A percentile compares a stretch with the other conserved stretches of the same genome.
Conservation (phyloP, 2,113 vertebrate genomes). For the Potamarius usumacintae region DNA sequence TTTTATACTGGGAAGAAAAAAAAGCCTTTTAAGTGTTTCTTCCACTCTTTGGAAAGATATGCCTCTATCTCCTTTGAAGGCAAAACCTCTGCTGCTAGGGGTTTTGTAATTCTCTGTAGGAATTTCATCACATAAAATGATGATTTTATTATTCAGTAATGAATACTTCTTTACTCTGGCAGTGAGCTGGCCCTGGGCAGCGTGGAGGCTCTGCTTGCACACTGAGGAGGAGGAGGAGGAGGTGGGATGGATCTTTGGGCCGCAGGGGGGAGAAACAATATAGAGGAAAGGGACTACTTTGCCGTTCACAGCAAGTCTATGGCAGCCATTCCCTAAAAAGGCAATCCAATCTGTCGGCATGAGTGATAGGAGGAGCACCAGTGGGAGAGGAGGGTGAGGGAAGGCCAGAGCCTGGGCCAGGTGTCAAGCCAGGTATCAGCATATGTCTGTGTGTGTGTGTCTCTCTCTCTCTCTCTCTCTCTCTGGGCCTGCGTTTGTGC, state of each 20-base stretch:
- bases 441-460: neutral
- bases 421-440: conserved; percentile 47
- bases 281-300: conserved; percentile 30
- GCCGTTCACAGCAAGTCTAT: conserved; percentile 28
- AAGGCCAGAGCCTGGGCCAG: conserved; percentile 33
- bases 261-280: conserved; percentile 14
- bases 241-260: conserved; percentile 12
- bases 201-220: neutral
- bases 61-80: neutral
- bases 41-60: neutral
- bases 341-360: conserved; percentile 48
- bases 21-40: neutral
- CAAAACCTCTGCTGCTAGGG: neutral
- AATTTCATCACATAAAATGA: neutral
- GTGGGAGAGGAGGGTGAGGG: conserved; percentile 10
- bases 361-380: conserved; percentile 42
- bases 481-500: neutral
- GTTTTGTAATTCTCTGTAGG: conserved; percentile 2
- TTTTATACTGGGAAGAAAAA: conserved; percentile 1
- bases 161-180: neutral
- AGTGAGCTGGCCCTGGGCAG: neutral
- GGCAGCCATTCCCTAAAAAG: conserved; percentile 60
- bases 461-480: neutral
- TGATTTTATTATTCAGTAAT: neutral
- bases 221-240: neutral